Conservation (phyloP, 2,113 vertebrate species). For the Okapia johnstoni region DNA sequence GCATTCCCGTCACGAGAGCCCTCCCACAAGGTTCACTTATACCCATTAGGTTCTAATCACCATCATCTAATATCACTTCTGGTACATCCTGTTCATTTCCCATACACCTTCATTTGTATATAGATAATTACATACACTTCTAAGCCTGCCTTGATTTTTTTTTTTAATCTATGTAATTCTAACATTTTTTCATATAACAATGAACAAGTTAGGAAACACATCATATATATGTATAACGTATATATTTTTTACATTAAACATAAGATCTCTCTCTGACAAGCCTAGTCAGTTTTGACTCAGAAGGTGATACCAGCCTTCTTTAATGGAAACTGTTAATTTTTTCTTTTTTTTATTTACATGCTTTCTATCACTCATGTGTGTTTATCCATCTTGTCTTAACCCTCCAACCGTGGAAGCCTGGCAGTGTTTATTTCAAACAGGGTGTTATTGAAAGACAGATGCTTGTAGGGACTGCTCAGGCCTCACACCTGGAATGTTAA, state of each 20-base stretch:
- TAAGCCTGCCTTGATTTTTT: not conserved
- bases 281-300: conserved; percentile 13
- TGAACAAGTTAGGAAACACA: not conserved
- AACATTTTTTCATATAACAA: conserved; percentile 35
- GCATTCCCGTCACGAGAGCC: conserved; percentile 65
- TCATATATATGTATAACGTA: not conserved
- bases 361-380: conserved; percentile 34
- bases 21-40: conserved; percentile 61
- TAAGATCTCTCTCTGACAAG: not conserved
- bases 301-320: conserved; percentile 11
- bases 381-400: conserved; percentile 53
- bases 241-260: not conserved
- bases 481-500: conserved; percentile 61
- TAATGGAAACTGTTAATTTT: conserved; percentile 40
- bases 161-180: not conserved
- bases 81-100: conserved; percentile 59
- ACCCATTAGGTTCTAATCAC: conserved; percentile 67
- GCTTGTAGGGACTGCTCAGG: not conserved
- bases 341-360: not conserved
- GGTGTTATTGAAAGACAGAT: conserved; percentile 48
- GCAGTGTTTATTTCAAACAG: conserved; percentile 58
- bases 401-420: not conserved
- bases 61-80: conserved; percentile 56
- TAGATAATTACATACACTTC: conserved; percentile 1
- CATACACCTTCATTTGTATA: conserved; percentile 58